Base-by-base conservation (phyloP, 2,797 vertebrate species). In the Cynodonichthys magdalenae region DNA sequence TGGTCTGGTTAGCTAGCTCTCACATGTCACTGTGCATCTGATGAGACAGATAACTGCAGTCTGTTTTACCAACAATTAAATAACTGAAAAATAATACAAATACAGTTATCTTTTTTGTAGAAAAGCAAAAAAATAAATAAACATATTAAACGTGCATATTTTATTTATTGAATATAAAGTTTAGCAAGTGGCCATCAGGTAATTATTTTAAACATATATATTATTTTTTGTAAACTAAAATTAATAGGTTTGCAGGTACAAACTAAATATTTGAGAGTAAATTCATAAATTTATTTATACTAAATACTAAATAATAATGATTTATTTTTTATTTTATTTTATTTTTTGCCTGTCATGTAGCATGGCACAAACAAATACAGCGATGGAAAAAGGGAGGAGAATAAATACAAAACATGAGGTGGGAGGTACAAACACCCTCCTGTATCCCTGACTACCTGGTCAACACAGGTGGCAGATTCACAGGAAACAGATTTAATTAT, bases 401-500 rank as follows among this genome's bases (percentile, higher is more conserved):
- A 78, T 78, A 84, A 77, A 81, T 74, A 83, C 65, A 71, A 79
- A 73, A 66, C 65, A 69, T 29, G 15, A 70, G 82, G 71, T 79
- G 60, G 81, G 80, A 74, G 62, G 74, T 42, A 56, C 56, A 78
- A 61, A 52, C 47, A 45, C n/a, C 52, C 54, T 72, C 15, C n/a
- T 72, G 83, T 59, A 57, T 90, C 90, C 90, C 87, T 75, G 63
- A 73, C 88, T 90, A 79, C 86, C 89, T 85, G 93, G 93, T 93
- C 94, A 91, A 93, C 91, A 78, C 85, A 91, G 91, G 91, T 91
- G 92, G 88, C 85, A 85, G 59, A 84, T 93, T 94, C 93, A 87
- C 92, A 92, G 87, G 93, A 94, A 93, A 92, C 92, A 88, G 94
- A 95, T 95, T 92, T 96, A 96, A 97, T 97, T 96, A 95, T 93